Evolutionary conservation across 2,888 invertebrate genomes (phyloP).

Genomic region (Diarsia dahlii): DNA sequence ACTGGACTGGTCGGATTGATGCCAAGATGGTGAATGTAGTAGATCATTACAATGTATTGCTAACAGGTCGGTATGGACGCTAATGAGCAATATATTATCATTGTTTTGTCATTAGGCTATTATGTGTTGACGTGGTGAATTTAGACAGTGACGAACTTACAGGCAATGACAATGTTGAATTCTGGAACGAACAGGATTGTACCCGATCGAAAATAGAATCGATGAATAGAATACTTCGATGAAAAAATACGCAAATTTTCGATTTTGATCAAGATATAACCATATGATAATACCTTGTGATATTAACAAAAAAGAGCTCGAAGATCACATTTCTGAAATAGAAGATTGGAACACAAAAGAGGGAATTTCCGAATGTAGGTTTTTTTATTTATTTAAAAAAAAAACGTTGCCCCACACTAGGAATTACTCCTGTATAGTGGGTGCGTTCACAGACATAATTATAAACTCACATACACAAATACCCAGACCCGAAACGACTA

Average conservation of each 20-base stretch:
- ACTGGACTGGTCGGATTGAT: background rate
- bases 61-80: constrained; percentile 1
- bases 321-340: too few relatives aligned
- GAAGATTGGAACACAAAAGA: background rate
- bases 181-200: background rate
- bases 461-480: too few relatives aligned
- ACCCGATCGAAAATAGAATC: background rate
- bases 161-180: background rate
- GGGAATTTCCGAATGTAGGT: background rate
- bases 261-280: background rate
- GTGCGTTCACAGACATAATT: too few relatives aligned
- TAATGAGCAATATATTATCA: constrained; percentile 34
- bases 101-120: constrained; percentile 35
- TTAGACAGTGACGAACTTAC: background rate
- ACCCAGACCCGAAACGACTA: too few relatives aligned
- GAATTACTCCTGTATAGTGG: too few relatives aligned
- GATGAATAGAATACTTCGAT: background rate
- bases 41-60: constrained; percentile 25
- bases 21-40: background rate
- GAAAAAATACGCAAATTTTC: background rate
- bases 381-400: too few relatives aligned
- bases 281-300: too few relatives aligned
- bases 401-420: too few relatives aligned
- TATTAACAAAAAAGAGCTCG: background rate
- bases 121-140: background rate